Evolutionary conservation across 2,888 invertebrate genomes (phyloP), one percentile per base, ranked within the genome.

Genomic region (Nomada fabriciana): DNA sequence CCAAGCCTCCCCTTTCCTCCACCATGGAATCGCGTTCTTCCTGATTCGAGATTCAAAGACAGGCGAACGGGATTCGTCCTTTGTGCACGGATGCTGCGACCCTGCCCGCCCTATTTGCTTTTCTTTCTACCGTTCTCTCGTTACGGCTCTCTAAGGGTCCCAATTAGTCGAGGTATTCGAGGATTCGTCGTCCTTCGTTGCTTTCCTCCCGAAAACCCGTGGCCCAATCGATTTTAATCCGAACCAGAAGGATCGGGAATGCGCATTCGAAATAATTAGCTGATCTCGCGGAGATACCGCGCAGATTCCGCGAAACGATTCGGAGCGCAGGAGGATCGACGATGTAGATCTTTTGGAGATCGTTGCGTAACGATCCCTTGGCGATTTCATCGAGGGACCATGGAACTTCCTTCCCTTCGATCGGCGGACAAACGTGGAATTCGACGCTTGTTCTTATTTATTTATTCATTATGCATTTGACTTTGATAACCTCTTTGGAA

Each of bases 221-320:
- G 76, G 84, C 42, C n/a, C 84, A 76, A 87, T 88, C 90, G 90
- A 91, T 91, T 93, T 92, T 91, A 92, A 92, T 92, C 91, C 91
- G 88, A 79, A 76, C 86, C 87, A 57, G 63, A 43, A 57, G 91
- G 93, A 93, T 92, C 91, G 92, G 88, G 92, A 91, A 92, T 90
- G 92, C 55, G 83, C 93, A 93, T 93, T 93, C 91, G 91, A 94
- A 94, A 94, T 94, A 94, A 94, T 94, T 94, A 94, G 93, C 93
- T 92, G 93, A 94, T 94, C 90, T 88, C 86, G 87, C 87, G 81
- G 86, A 91, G 92, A 93, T 93, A 92, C 83, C 86, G 78, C 82
- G 84, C 74, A 2, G 25, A 55, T 90, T 90, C 89, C 88, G 86
- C 85, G 89, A 89, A 89, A 87, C 84, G 85, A 87, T 87, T 84